Evolutionary conservation across 2,113 vertebrate species (phyloP), one percentile per base, ranked within the genome.

Genomic region (Nycticryphes semicollaris): DNA sequence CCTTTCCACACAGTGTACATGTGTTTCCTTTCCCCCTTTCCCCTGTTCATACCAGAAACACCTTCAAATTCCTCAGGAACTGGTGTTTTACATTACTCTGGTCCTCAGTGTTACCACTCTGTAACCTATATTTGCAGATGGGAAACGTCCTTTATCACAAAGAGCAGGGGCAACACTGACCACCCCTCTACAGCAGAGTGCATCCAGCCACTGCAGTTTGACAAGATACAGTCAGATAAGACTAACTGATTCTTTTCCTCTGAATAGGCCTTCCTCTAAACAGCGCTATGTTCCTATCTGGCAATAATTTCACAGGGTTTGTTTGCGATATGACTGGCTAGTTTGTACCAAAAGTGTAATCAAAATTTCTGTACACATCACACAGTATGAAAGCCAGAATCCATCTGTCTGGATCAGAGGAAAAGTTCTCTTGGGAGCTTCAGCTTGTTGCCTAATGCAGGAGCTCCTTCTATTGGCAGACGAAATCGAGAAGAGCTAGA

Each of bases 391-490:
- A 86, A 80, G 51, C 22, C 72, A 90, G 90, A 81, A 94, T 78
- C 68, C 80, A n/a, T 86, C 67, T 41, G 51, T 39, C 53, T 91
- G 35, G 67, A 69, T 93, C 51, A 92, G 43, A 69, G 62, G 18
- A 80, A 78, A n/a, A 0, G 18, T 69, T 88, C 83, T 84, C 62
- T 53, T 62, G 86, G 68, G 74, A 83, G 17, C 15, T 77, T 39
- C 53, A 51, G 31, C 22, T 73, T 69, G 10, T 15, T 96, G 67
- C 39, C 30, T 94, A 86, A 91, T 68, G 50, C 89, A 96, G 84
- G 92, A 97, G 96, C 95, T 96, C 94, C 94, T 96, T 96, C 94
- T 94, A 76, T 96, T 76, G 96, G 93, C 43, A 93, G 84, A 62
- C 1, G 2, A 80, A 80, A 94, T 23, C n/a, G n/a, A 80, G 53